phyloP scores from a whole-genome alignment of 1,140 invertebrate genomes.

The Penaeus indicus region DNA sequence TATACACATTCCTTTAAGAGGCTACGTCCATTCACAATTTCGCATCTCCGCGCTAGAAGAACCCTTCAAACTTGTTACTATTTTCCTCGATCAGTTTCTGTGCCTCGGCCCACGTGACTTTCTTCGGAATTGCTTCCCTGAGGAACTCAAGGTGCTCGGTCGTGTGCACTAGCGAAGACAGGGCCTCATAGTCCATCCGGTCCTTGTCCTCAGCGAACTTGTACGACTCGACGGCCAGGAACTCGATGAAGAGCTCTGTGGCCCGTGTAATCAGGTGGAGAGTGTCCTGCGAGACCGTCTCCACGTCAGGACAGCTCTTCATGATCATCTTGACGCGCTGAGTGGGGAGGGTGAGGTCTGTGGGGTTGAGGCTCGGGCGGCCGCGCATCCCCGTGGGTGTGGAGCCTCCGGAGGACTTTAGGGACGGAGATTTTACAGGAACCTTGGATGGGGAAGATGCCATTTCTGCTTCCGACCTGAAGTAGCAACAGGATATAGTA shows the following conservation, averaged over 20 bases:
- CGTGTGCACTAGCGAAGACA: slow-evolving; percentile 44
- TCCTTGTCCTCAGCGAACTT: background rate
- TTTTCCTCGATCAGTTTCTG: slow-evolving; percentile 58
- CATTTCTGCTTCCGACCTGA: slow-evolving; percentile 62
- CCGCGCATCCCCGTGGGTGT: slow-evolving; percentile 32
- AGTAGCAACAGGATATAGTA: slow-evolving; percentile 25
- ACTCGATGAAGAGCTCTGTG: slow-evolving; percentile 63
- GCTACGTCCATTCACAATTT: no score
- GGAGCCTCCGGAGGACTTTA: background rate
- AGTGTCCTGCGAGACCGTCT: slow-evolving; percentile 60
- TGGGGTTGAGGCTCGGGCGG: slow-evolving; percentile 20
- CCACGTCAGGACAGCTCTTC: slow-evolving; percentile 66
- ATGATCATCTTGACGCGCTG: slow-evolving; percentile 66
- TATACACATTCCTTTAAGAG: no score
- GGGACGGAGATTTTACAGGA: background rate
- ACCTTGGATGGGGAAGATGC: slow-evolving; percentile 51
- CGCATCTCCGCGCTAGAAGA: background rate
- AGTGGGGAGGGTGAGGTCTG: slow-evolving; percentile 54
- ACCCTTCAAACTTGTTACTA: slow-evolving; percentile 51
- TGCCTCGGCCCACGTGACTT: slow-evolving; percentile 61
- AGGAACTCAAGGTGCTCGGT: slow-evolving; percentile 59
- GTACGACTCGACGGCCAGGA: slow-evolving; percentile 42
- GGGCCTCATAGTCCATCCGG: slow-evolving; percentile 51
- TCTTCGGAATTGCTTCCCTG: slow-evolving; percentile 62
- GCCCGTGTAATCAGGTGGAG: slow-evolving; percentile 60